Base-by-base conservation (phyloP, 2,797 vertebrate genomes). In the Syngnathus rostellatus region DNA sequence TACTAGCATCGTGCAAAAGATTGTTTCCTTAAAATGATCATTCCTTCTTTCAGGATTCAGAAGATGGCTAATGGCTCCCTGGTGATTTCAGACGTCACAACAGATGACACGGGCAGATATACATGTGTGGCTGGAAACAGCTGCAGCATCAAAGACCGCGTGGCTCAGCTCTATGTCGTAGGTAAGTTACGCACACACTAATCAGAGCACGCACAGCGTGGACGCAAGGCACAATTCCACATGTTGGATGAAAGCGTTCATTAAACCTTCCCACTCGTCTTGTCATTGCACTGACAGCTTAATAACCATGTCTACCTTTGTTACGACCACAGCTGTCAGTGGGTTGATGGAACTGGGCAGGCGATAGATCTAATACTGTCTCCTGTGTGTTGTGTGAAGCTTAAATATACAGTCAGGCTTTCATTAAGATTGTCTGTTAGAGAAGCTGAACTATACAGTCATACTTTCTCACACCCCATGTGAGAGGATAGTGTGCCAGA, bases 41-140 rank as follows among this genome's bases (percentile, higher is more conserved):
- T 8, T 50, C 0, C 0, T 55, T 62, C 37, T 46, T 62, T 51
- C 67, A 99, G 97, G 89, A 91, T 98, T 79, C 94, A 97, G 85
- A 93, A 94, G 83, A 93, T 99, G 93, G 83, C 93, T 61, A 99
- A 99, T 0, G 94, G 94, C 75, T 97, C 96, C 55, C 75, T 99
- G 74, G 86, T 96, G 69, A 97, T 99, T 66, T 89, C 85, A 0
- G 92, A 96, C 0, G 95, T 99, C 68, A 92, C 89, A 57, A 91
- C 91, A 0, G 95, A 98, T 37, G 95, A 99, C 86, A 94, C 95
- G 0, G 96, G 96, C 67, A 91, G 88, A 66, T 99, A 98, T 64
- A 97, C 95, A 0, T 99, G 97, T 74, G 94, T 99, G 0, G 96
- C 95, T 0, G 97, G 97, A 73, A 99, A 99, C 85, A 97, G 92